Conservation (phyloP, 1,140 invertebrate species). For the Brachionus koreanus region DNA sequence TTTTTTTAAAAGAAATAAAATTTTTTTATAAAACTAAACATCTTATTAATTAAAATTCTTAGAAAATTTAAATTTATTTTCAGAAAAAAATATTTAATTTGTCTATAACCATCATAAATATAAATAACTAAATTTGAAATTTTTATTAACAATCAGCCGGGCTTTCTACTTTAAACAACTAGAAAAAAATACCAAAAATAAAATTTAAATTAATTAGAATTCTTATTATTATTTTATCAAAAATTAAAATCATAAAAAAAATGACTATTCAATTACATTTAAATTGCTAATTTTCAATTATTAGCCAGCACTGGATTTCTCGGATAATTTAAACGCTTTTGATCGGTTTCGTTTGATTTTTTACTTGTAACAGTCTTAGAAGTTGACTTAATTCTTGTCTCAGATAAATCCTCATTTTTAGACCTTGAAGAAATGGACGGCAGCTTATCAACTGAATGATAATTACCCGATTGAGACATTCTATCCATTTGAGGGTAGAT, state of each 20-base stretch:
- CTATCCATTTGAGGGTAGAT: background rate
- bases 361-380: background rate
- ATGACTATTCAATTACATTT: background rate
- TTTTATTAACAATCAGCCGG: no score
- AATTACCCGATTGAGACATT: background rate
- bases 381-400: background rate
- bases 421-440: background rate
- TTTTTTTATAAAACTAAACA: no score
- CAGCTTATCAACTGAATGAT: background rate
- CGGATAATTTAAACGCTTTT: background rate
- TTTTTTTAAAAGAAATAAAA: no score
- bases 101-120: no score
- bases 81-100: no score
- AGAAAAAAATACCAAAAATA: no score
- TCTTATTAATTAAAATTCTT: no score
- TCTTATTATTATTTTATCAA: no score
- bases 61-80: no score
- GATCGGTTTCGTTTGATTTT: background rate
- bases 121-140: no score
- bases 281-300: background rate
- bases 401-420: background rate
- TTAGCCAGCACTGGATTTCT: background rate
- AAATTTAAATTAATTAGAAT: background rate
- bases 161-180: no score
- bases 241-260: no score